phyloP scores from a whole-genome alignment of 2,888 invertebrate species.

The Lycia hirtaria region DNA sequence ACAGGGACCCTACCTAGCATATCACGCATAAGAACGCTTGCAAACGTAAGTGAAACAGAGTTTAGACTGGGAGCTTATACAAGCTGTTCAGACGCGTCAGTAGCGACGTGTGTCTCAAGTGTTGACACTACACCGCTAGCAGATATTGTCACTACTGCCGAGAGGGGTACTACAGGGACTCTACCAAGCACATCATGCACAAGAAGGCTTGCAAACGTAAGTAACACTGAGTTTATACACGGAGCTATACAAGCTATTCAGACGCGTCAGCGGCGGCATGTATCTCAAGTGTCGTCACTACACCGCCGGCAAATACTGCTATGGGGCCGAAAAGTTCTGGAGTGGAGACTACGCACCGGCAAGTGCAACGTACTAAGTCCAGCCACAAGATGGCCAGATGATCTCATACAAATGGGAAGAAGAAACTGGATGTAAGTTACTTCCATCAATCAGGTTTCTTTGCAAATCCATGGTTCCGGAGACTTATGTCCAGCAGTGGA shows the following conservation, averaged over 20 bases:
- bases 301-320: constrained; percentile 98
- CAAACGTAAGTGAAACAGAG: constrained; percentile 90
- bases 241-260: constrained; percentile 98
- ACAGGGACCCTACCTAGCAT: constrained; percentile 95
- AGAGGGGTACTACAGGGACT: constrained; percentile 98
- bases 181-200: constrained; percentile 95
- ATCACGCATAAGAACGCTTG: constrained; percentile 98
- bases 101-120: constrained; percentile 98
- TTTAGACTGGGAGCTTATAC: too few relatives aligned
- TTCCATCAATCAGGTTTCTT: constrained; percentile 94
- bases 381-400: constrained; percentile 98
- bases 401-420: too few relatives aligned
- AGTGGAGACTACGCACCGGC: constrained; percentile 99
- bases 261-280: constrained; percentile 97
- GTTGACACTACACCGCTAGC: constrained; percentile 99
- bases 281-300: constrained; percentile 98
- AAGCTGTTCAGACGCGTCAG: constrained; percentile 96
- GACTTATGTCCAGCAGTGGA: too few relatives aligned
- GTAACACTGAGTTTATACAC: too few relatives aligned
- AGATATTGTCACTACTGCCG: constrained; percentile 99
- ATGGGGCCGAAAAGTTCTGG: constrained; percentile 98
- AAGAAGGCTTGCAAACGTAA: constrained; percentile 97
- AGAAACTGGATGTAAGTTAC: too few relatives aligned
- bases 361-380: constrained; percentile 95
- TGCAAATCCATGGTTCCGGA: too few relatives aligned